Evolutionary conservation across 2,113 vertebrate genomes (phyloP).

Genomic region (Orcinus orca): DNA sequence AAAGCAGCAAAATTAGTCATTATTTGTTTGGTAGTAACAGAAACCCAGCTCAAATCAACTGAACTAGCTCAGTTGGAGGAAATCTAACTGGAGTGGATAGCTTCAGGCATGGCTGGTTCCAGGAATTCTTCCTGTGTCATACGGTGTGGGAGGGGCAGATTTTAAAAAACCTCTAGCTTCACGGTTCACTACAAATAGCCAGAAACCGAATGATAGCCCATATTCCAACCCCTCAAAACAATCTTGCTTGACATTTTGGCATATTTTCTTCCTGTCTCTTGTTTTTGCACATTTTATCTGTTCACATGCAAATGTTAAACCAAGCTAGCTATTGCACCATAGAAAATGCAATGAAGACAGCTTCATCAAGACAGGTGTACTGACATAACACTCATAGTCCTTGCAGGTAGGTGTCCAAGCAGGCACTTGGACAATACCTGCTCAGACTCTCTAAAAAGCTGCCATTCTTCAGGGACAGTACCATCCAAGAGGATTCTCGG

Average conservation of each 20-base stretch:
- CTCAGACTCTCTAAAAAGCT: background rate
- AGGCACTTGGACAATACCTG: accelerated
- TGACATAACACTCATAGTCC: background rate
- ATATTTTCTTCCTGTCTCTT: background rate
- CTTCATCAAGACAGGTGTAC: background rate
- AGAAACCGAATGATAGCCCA: background rate
- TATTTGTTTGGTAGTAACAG: background rate
- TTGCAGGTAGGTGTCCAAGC: background rate
- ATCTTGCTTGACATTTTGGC: background rate
- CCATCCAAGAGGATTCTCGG: background rate
- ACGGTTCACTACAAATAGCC: background rate
- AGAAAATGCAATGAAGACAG: background rate
- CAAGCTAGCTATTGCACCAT: background rate
- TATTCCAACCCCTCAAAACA: constrained; percentile 9
- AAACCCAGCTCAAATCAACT: background rate
- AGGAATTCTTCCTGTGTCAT: background rate
- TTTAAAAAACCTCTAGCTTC: background rate
- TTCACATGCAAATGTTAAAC: background rate
- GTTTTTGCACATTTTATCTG: background rate
- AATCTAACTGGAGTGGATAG: background rate
- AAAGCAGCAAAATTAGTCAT: constrained; percentile 10
- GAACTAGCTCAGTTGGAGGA: background rate
- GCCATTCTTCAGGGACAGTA: background rate
- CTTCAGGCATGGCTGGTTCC: constrained; percentile 28
- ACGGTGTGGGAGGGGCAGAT: background rate